Base-by-base conservation (phyloP, 1,140 invertebrate species). In the Bombus confusus region DNA sequence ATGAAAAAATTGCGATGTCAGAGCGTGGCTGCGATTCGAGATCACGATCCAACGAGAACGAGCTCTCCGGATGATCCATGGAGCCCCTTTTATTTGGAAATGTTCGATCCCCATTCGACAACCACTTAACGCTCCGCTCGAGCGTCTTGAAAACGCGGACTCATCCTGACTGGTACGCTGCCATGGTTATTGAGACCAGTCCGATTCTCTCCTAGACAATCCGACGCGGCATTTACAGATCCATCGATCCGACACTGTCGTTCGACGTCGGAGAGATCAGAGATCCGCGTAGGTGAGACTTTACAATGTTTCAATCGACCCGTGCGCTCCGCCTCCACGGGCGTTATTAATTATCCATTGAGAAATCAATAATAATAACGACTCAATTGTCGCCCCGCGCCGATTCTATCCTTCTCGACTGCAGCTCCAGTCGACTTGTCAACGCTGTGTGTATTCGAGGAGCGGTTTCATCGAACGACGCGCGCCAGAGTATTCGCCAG, bases 191-290 rank as follows among this genome's bases (percentile, higher is more conserved):
- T 41, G 87, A 87, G 89, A 84, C 79, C 81, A 68, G 80, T 18
- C 80, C 86, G 88, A 72, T 86, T 82, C 87, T 77, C 68, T 72
- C 72, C 85, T 88, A 91, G 87, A 91, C 89, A 91, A 90, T 88
- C 90, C 87, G 89, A 84, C 80, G 87, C 90, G 90, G 89, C 89
- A 85, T 89, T 90, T 85, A 90, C 90, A 80, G 85, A 91, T 91
- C 89, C 87, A 91, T 91, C 87, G 90, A 90, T 91, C 89, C 66
- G 80, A 90, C 89, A 85, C 69, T 86, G 86, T 90, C 89, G 86
- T 88, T 88, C 84, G 86, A 81, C 84, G 76, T 72, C 59, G 25
- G 1, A 28, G n/a, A 59, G 82, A 77, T 74, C 74, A 81, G 52
- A 75, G 74, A 84, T 83, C 66, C 75, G 66, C 72, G 77, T 87